Evolutionary conservation across 2,797 vertebrate genomes (phyloP).

Genomic region (Trematomus bernacchii): DNA sequence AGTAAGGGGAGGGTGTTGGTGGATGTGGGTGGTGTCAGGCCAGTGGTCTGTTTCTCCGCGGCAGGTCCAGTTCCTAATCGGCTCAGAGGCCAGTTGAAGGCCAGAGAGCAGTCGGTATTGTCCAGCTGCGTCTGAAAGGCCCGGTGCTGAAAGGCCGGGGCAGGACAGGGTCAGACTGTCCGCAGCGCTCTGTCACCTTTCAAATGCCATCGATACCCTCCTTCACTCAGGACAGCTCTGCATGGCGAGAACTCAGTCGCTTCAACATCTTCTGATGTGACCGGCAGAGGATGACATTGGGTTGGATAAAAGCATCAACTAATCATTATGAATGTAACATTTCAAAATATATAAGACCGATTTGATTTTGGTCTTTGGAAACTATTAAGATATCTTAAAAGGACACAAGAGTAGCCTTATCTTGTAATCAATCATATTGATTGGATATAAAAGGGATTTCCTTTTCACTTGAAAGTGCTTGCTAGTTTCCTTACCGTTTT

Average conservation of each 20-base stretch:
- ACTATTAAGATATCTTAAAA: not conserved
- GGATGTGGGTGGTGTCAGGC: conserved; percentile 70
- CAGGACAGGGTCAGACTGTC: conserved; percentile 80
- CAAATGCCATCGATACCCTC: conserved; percentile 75
- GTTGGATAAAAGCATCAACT: conserved; percentile 4
- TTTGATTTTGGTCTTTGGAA: not conserved
- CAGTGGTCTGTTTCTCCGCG: conserved; percentile 66
- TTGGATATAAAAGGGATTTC: not conserved
- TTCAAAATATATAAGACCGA: not conserved
- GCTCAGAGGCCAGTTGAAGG: conserved; percentile 78
- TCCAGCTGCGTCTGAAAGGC: conserved; percentile 79
- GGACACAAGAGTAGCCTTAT: not conserved
- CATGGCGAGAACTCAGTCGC: conserved; percentile 32
- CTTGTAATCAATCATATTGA: not conserved
- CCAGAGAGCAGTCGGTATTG: conserved; percentile 74
- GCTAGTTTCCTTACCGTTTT: not conserved
- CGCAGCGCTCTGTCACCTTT: conserved; percentile 74
- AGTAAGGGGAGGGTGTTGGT: conserved; percentile 36
- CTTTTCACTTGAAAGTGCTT: not conserved
- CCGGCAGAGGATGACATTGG: not conserved
- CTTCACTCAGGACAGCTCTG: conserved; percentile 39
- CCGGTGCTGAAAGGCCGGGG: conserved; percentile 71
- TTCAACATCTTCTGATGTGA: not conserved
- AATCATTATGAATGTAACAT: not conserved
- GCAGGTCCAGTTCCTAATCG: conserved; percentile 83